Evolutionary conservation across 2,113 vertebrate species (phyloP).

Genomic region (Sinocyclocheilus maitianheensis): DNA sequence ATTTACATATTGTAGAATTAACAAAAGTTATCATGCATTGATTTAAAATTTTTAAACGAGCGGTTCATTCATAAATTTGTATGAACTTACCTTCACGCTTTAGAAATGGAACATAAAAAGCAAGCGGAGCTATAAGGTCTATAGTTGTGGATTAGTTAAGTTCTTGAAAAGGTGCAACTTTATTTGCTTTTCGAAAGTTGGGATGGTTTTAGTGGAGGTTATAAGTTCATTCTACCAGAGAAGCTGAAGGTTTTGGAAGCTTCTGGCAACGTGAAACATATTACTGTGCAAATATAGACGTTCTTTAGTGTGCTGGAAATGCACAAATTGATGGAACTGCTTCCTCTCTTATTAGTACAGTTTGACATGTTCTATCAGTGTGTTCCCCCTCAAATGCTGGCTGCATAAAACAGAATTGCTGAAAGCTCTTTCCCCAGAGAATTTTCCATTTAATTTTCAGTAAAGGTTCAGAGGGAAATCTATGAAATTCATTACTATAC

Average conservation of each 20-base stretch:
- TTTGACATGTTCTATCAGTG: background rate
- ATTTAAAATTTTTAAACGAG: no score
- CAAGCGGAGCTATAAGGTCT: no score
- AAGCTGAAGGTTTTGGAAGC: background rate
- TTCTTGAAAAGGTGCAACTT: no score
- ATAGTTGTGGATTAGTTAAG: no score
- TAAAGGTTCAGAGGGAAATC: background rate
- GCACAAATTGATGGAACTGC: background rate
- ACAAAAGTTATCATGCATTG: no score
- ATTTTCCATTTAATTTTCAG: background rate
- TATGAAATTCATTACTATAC: background rate
- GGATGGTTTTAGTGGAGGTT: no score
- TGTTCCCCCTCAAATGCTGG: background rate
- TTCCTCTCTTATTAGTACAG: background rate
- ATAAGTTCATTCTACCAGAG: background rate
- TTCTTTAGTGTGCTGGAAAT: background rate
- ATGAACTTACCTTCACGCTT: no score
- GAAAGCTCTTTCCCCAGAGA: background rate
- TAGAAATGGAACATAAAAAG: no score
- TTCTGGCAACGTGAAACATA: background rate
- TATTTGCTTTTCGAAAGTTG: no score
- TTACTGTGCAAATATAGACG: background rate
- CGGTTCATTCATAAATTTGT: no score
- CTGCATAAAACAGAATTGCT: background rate
- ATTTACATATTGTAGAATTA: no score